phyloP scores from a whole-genome alignment of 2,888 invertebrate genomes.

The Thereva nobilitata region DNA sequence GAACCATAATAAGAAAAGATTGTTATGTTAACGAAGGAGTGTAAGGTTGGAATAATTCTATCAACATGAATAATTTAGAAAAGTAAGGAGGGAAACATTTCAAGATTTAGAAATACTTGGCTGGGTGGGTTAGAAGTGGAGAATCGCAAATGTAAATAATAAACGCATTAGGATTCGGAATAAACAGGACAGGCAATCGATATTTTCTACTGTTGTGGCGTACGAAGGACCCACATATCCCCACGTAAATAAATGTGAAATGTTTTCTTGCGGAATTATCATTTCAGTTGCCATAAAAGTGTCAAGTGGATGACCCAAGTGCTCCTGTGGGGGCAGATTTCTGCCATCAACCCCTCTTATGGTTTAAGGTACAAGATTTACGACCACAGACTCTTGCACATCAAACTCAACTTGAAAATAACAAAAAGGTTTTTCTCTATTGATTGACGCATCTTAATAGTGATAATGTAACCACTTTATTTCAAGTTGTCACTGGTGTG shows the following conservation, averaged over 20 bases:
- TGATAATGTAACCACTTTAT: no score
- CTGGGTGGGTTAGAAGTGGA: no score
- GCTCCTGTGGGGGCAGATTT: neutral
- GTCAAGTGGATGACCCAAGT: slow-evolving; percentile 10
- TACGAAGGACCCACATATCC: slow-evolving; percentile 1
- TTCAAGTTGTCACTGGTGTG: no score
- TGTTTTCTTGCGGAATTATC: neutral
- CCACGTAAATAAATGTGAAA: slow-evolving; percentile 11
- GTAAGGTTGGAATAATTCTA: slow-evolving; percentile 29
- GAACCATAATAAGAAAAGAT: neutral
- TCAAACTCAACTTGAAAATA: no score
- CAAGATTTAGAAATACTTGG: no score
- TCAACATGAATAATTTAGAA: slow-evolving; percentile 10
- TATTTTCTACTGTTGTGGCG: neutral
- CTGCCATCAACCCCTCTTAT: neutral
- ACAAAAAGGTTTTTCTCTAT: no score
- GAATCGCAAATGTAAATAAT: no score
- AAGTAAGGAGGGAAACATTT: no score
- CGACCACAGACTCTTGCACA: no score
- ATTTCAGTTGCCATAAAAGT: slow-evolving; percentile 15
- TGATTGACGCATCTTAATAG: no score
- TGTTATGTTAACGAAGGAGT: slow-evolving; percentile 39
- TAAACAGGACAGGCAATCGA: neutral
- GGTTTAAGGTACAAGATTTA: no score
- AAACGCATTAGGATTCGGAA: no score